Conservation (phyloP, 2,888 invertebrate species). For the Carterocephalus palaemon region DNA sequence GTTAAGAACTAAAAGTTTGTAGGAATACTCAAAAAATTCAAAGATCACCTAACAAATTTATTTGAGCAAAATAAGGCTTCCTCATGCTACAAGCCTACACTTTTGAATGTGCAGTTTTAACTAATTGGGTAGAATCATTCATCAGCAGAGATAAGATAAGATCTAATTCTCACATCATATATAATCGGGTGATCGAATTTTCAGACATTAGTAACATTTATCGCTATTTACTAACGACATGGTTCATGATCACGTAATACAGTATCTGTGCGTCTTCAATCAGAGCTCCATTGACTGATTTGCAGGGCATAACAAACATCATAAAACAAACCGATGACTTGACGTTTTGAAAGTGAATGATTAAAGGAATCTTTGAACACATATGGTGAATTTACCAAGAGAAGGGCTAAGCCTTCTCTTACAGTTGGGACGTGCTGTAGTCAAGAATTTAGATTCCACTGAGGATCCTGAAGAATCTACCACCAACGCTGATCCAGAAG, state of each 20-base stretch:
- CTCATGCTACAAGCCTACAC: slow-evolving; percentile 41
- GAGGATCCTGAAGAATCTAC: slow-evolving; percentile 43
- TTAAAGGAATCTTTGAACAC: slow-evolving; percentile 55
- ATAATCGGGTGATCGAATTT: slow-evolving; percentile 50
- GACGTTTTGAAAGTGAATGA: slow-evolving; percentile 61
- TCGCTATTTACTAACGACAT: slow-evolving; percentile 48
- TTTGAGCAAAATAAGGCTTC: slow-evolving; percentile 28
- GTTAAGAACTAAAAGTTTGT: slow-evolving; percentile 51
- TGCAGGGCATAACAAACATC: slow-evolving; percentile 74
- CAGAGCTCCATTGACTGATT: slow-evolving; percentile 76
- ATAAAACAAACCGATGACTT: slow-evolving; percentile 62
- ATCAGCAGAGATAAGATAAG: slow-evolving; percentile 60
- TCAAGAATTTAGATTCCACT: slow-evolving; percentile 48
- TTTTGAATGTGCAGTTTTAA: slow-evolving; percentile 44
- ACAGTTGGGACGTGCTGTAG: slow-evolving; percentile 51
- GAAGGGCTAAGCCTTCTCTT: slow-evolving; percentile 71
- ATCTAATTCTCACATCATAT: slow-evolving; percentile 39
- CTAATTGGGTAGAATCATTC: slow-evolving; percentile 57
- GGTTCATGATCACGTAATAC: slow-evolving; percentile 50
- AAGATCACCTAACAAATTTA: too few species aligned
- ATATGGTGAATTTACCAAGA: slow-evolving; percentile 69
- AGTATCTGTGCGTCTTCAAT: slow-evolving; percentile 78
- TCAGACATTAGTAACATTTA: slow-evolving; percentile 52
- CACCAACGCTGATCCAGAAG: slow-evolving; percentile 39
- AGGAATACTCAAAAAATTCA: too few species aligned